Conservation (phyloP, 2,888 invertebrate genomes). For the Orthosia gothica region DNA sequence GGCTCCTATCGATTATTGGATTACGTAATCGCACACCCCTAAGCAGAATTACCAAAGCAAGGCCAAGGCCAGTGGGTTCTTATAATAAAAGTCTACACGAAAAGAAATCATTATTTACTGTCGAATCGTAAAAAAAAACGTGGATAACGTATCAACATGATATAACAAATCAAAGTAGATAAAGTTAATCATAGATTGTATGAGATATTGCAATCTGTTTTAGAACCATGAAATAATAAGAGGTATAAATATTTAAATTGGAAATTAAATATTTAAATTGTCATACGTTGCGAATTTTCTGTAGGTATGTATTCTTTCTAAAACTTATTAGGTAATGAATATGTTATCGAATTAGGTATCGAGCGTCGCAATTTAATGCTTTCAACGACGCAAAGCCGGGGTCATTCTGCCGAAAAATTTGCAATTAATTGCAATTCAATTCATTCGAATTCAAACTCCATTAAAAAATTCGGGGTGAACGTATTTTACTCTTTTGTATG, state of each 20-base stretch:
- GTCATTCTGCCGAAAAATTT: constrained; percentile 9
- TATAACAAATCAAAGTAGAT: constrained; percentile 36
- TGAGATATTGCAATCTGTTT: constrained; percentile 27
- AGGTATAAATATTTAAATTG: no score
- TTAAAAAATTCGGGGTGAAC: constrained; percentile 33
- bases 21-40: constrained; percentile 22
- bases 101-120: neutral
- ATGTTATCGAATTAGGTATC: neutral
- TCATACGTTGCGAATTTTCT: neutral
- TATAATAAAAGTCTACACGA: neutral
- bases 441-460: constrained; percentile 13
- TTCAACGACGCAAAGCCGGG: neutral
- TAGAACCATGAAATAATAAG: constrained; percentile 6
- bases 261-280: no score
- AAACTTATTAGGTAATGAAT: constrained; percentile 11
- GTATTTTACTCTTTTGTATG: constrained; percentile 55
- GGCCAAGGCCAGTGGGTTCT: no score
- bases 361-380: neutral
- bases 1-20: neutral
- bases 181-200: constrained; percentile 37
- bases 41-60: neutral
- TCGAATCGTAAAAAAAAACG: neutral
- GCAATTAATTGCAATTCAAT: constrained; percentile 31
- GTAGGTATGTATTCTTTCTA: neutral
- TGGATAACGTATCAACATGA: constrained; percentile 28